These are phyloP conservation scores for Myathropa florea DNA, from an alignment of 2,888 invertebrate genomes.

Conservation along the genomic window DNA sequence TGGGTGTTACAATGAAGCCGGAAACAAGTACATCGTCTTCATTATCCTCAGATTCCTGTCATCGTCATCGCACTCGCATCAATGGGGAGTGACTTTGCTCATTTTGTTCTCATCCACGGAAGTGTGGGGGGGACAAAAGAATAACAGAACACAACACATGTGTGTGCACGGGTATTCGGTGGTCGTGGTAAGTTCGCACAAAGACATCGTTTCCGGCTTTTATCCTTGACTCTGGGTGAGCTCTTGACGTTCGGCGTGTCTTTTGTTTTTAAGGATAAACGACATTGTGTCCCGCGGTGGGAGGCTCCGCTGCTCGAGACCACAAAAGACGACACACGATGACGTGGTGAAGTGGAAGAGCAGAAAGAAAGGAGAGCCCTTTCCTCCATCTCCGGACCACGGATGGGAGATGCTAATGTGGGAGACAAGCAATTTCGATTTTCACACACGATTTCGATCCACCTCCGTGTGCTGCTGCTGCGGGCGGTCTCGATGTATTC, in stretches of 20 bases:
- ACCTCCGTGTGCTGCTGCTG: background rate
- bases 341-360: too few species aligned
- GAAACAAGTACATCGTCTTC: conserved; percentile 32
- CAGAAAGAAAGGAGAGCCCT: too few species aligned
- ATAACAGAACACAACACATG: conserved; percentile 9
- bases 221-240: conserved; percentile 22
- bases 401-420: conserved; percentile 1
- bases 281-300: conserved; percentile 22
- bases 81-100: conserved; percentile 35
- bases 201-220: conserved; percentile 46
- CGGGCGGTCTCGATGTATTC: too few species aligned
- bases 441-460: conserved; percentile 8
- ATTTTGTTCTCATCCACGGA: conserved; percentile 1
- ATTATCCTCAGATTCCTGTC: conserved; percentile 25
- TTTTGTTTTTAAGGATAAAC: conserved; percentile 33
- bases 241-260: background rate
- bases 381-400: background rate
- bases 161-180: background rate
- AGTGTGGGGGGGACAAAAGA: conserved; percentile 8
- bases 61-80: conserved; percentile 10
- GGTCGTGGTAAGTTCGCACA: background rate
- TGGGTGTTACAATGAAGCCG: conserved; percentile 6
- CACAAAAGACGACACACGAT: conserved; percentile 14
- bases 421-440: conserved; percentile 11
- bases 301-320: background rate